A percentile compares a stretch with the other conserved stretches of the same genome.
Evolutionary conservation across 1,140 invertebrate genomes (phyloP).

Genomic region (Dryas iulia): DNA sequence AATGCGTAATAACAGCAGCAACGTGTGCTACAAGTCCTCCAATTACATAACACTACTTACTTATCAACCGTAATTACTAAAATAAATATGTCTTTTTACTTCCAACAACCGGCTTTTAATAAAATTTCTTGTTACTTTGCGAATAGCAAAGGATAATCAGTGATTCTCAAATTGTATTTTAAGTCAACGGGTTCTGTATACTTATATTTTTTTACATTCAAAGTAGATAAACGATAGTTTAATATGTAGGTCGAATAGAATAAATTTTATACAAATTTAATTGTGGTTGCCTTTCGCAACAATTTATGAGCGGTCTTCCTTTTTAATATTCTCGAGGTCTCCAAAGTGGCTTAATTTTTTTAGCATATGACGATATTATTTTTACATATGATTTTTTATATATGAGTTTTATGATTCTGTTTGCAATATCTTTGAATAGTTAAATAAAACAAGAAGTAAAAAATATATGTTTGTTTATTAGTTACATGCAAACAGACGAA

Average conservation of each 20-base stretch:
- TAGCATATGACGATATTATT: background rate
- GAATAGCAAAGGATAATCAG: constrained; percentile 24
- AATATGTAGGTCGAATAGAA: background rate
- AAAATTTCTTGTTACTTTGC: constrained; percentile 6
- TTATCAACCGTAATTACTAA: constrained; percentile 13
- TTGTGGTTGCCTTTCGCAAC: background rate
- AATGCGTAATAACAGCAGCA: background rate
- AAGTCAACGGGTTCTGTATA: background rate
- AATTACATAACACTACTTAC: constrained; percentile 7
- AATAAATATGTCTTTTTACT: constrained; percentile 19
- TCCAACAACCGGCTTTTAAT: constrained; percentile 21
- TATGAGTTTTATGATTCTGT: too few species aligned
- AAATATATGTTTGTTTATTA: too few species aligned
- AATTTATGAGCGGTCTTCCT: background rate
- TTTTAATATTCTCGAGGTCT: background rate
- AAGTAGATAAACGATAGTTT: background rate
- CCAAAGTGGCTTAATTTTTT: background rate
- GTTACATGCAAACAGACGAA: too few species aligned
- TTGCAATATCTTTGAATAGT: too few species aligned
- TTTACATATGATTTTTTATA: too few species aligned
- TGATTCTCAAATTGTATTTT: background rate
- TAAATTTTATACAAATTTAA: background rate
- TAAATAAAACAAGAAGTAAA: too few species aligned
- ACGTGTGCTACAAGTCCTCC: background rate
- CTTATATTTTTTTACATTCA: background rate